Base-by-base conservation (phyloP, 2,797 vertebrate genomes). In the Sebastes vulpes region DNA sequence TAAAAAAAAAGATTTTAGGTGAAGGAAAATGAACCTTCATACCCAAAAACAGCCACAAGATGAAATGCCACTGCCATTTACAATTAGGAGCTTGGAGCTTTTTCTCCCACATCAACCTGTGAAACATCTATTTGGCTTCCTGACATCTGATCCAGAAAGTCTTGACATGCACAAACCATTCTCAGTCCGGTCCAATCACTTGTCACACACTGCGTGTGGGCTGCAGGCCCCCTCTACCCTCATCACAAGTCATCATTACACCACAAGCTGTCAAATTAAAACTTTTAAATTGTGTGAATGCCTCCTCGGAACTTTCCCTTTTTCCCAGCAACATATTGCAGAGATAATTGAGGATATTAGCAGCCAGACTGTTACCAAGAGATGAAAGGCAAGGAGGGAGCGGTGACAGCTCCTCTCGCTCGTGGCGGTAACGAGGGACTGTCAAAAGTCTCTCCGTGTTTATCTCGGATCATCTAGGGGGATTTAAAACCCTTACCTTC, bases 271-370 rank as follows among this genome's bases (percentile, higher is more conserved):
- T 95, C 95, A 96, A 93, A 95, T 94, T 93, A 95, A 94, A 95
- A 95, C 92, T 94, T 95, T 89, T 87, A 91, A 92, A 92, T 77
- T 90, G 92, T 86, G 91, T 5, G 89, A 87, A 92, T 87, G 92
- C 88, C 86, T 92, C 91, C 78, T 78, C 77, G 83, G 84, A 89
- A 91, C 90, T 92, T 93, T 92, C 86, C 90, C 86, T 89, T 89
- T 85, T 20, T 90, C 89, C 93, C 90, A 75, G 91, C 90, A 93
- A 91, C 93, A 95, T 93, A 92, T 92, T 93, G 93, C 88, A 52
- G 92, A 94, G 94, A 95, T 96, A 96, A 96, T 95, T 95, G 94
- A 93, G 94, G 93, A 95, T 94, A 96, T 96, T 95, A 96, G 93
- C 94, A 93, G 92, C 83, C 93, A 93, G 92, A 93, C 94, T 93